Base-by-base conservation (phyloP, 2,113 vertebrate species). In the Lepus americanus region DNA sequence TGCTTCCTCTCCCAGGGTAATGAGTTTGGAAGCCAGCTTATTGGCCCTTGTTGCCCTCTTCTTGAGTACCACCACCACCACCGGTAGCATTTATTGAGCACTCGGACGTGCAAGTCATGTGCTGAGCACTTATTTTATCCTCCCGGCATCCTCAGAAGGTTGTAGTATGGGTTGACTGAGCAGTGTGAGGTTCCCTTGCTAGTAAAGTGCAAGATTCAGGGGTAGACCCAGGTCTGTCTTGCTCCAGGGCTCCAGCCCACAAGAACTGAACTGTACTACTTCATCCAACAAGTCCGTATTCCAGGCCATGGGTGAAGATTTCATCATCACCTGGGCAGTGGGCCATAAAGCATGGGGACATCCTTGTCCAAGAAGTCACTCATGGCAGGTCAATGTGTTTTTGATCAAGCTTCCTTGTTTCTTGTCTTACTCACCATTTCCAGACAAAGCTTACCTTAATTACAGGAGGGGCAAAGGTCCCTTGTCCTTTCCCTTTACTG, bases 391-490 rank as follows among this genome's bases (percentile, higher is more conserved):
- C 9, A 63, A 9, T 66, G 44, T 59, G n/a, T 82, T 93, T 27
- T 49, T 31, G 67, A 78, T 76, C 16, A 9, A 76, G 2, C 84
- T 87, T 63, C 69, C 84, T 78, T 74, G 25, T 59, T 72, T 78
- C 53, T 36, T 9, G 5, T 76, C 22, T 86, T 84, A 53, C 59
- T 88, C 29, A 11, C 82, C 70, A 72, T 81, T 89, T 96, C 80
- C 78, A 92, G 77, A 53, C 33, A 64, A 55, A 84, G 44, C 2
- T 70, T 85, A 49, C 6, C 2, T 94, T 61, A 88, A 79, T 89
- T 59, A 44, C 22, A 70, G 49, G 14, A 44, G 1, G 29, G 7
- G 6, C 31, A 59, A 74, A 92, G 13, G 25, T 87, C 23, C 49
- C 8, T 53, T 78, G 66, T 92, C 51, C 22, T 76, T 69, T 91